Evolutionary conservation across 2,888 invertebrate genomes (phyloP).

Genomic region (Lacanobia wlatinum): DNA sequence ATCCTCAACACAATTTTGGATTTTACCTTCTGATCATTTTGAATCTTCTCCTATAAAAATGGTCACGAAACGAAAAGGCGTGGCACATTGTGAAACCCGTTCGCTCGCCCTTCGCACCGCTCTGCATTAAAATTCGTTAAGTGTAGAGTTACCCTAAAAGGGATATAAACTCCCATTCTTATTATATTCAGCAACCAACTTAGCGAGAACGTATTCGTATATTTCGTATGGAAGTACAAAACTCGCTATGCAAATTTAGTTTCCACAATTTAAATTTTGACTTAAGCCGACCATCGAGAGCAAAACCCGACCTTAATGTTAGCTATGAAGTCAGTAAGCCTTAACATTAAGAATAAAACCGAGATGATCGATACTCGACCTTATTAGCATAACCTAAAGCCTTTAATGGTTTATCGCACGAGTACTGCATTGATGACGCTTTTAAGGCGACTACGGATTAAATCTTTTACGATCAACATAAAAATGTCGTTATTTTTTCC

Average conservation of each 20-base stretch:
- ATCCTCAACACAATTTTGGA: not conserved
- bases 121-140: conserved; percentile 10
- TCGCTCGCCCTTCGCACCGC: not conserved
- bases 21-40: not conserved
- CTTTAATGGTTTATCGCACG: conserved; percentile 67
- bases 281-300: conserved; percentile 59
- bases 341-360: conserved; percentile 64
- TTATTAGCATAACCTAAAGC: conserved; percentile 68
- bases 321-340: conserved; percentile 69
- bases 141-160: conserved; percentile 17
- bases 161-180: conserved; percentile 40
- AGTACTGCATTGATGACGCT: conserved; percentile 73
- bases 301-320: conserved; percentile 66
- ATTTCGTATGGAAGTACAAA: conserved; percentile 34
- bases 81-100: not conserved
- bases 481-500: conserved; percentile 76
- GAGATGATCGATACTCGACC: conserved; percentile 69
- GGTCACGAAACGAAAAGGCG: not conserved
- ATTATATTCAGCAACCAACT: conserved; percentile 32
- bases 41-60: not conserved
- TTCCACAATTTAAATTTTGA: conserved; percentile 64
- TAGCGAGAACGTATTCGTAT: conserved; percentile 19
- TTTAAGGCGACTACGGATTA: conserved; percentile 72
- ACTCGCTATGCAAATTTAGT: conserved; percentile 61
- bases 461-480: conserved; percentile 80